Evolutionary conservation across 23 tunicate genomes (phyloP).

Genomic region (Clavelina lepadiformis): DNA sequence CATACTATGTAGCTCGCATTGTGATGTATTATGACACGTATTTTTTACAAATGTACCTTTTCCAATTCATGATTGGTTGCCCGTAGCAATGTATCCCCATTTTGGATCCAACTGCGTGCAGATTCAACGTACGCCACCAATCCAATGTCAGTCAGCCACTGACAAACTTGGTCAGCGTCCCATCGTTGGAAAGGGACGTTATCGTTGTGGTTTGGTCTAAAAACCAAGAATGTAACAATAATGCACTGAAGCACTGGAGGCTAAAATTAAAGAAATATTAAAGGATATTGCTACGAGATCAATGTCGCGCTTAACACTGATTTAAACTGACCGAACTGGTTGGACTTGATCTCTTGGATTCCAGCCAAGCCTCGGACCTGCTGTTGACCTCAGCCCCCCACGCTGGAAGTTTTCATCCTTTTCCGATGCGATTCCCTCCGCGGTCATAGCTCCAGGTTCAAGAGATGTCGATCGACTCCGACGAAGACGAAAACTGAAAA

Average conservation of each 20-base stretch:
- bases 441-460: slow-evolving; percentile 6
- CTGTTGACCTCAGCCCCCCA: slow-evolving; percentile 68
- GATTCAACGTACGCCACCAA: slow-evolving; percentile 36
- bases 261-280: background rate
- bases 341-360: slow-evolving; percentile 29
- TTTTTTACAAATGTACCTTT: slow-evolving; percentile 66
- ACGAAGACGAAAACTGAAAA: slow-evolving; percentile 53
- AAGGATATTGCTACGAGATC: background rate
- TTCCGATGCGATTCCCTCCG: background rate
- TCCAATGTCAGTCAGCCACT: slow-evolving; percentile 72
- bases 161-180: slow-evolving; percentile 42
- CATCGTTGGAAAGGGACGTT: slow-evolving; percentile 49
- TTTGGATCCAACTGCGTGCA: slow-evolving; percentile 57
- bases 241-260: background rate
- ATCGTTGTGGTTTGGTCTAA: slow-evolving; percentile 1
- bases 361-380: slow-evolving; percentile 74
- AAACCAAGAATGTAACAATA: background rate
- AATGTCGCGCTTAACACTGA: background rate
- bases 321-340: background rate
- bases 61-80: slow-evolving; percentile 86
- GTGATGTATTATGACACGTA: no score
- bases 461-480: slow-evolving; percentile 55
- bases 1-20: no score
- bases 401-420: slow-evolving; percentile 34
- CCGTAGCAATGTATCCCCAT: slow-evolving; percentile 61